Evolutionary conservation across 2,797 vertebrate species (phyloP), one percentile per base, ranked within the genome.

Genomic region (Acridotheres tristis): DNA sequence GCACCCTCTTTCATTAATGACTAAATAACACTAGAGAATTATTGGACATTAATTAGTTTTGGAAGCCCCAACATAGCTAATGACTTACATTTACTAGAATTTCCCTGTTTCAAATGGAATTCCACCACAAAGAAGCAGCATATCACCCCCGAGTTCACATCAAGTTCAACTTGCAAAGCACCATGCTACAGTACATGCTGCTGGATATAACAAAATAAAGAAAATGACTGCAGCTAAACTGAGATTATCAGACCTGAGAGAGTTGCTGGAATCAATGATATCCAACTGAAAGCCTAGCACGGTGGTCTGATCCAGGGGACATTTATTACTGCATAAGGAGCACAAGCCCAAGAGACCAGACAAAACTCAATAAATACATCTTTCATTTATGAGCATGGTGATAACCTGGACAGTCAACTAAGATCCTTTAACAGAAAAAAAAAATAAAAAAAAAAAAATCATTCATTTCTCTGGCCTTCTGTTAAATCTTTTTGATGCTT

Each of bases 301-400:
- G 38, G 92, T 93, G 93, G 78, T 95, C 94, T 94, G 80, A 91
- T 95, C 82, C 89, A 88, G 66, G 54, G 72, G 90, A 54, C 87
- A 85, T 69, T 96, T 93, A 91, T 95, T 90, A 63, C 71, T 93
- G 47, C 80, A 61, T 83, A 95, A 95, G 87, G 87, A 89, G 30
- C 71, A 87, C 55, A 26, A 62, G 43, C 25, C 55, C 90, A 83
- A 66, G 75, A 88, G 65, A 87, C 85, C 23, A 93, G 83, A 85
- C 66, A 86, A 77, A 93, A 94, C 30, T 76, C 96, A 94, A 72
- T 87, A 96, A 96, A 67, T 89, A 26, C 80, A 94, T 92, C 85
- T 94, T 92, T 96, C 81, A 51, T 91, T 96, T 93, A 84, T 83
- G 47, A 94, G 32, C 20, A 5, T 25, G 5, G 51, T 47, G 88